Conservation (phyloP, 1,140 invertebrate genomes). For the Orius insidiosus region DNA sequence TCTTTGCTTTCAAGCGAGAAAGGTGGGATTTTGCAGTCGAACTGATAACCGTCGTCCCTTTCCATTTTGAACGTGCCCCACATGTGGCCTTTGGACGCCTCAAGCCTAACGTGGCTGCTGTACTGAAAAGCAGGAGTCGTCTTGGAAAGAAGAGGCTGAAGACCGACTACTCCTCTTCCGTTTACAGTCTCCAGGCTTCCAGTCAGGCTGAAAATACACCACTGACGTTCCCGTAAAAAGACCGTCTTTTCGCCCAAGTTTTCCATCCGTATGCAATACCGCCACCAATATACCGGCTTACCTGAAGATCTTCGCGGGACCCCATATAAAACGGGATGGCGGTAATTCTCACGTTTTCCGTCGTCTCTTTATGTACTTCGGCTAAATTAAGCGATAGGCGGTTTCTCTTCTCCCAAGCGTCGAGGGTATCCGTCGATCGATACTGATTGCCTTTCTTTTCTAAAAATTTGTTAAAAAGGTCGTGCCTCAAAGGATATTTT, state of each 20-base stretch:
- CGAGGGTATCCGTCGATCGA: neutral
- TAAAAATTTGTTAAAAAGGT: conserved; percentile 94
- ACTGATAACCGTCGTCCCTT: conserved; percentile 82
- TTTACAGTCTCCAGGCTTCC: conserved; percentile 89
- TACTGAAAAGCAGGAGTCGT: conserved; percentile 89
- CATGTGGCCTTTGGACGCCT: conserved; percentile 95
- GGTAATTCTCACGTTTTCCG: conserved; percentile 83
- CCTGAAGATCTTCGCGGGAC: conserved; percentile 69
- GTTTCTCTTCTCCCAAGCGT: conserved; percentile 89
- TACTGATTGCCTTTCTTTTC: neutral
- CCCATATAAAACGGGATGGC: conserved; percentile 97
- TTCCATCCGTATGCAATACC: conserved; percentile 89
- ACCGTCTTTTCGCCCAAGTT: conserved; percentile 77
- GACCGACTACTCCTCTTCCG: conserved; percentile 82
- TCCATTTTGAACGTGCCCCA: conserved; percentile 95
- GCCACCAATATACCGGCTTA: conserved; percentile 71
- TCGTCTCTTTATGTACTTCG: conserved; percentile 94
- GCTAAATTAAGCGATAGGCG: conserved; percentile 90
- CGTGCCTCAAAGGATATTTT: conserved; percentile 72
- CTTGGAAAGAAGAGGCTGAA: conserved; percentile 79
- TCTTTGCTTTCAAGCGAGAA: conserved; percentile 88
- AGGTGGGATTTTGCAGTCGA: conserved; percentile 89
- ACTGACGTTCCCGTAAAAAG: conserved; percentile 82
- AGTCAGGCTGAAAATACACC: conserved; percentile 90
- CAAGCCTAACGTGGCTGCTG: conserved; percentile 85